These are phyloP conservation scores for Bombus superbus DNA, from an alignment of 1,140 invertebrate genomes.

Conservation along the genomic window DNA sequence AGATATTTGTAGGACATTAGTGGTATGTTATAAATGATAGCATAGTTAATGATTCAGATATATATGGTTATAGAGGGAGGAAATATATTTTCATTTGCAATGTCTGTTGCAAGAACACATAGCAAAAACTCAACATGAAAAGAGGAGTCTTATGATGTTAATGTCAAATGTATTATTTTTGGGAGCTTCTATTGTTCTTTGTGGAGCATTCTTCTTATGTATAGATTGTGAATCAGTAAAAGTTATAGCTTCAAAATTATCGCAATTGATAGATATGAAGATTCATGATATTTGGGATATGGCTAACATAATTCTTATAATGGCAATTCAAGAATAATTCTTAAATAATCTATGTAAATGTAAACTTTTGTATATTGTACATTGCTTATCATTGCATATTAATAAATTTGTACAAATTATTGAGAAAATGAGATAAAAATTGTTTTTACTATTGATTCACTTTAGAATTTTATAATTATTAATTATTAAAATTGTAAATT, in stretches of 20 bases:
- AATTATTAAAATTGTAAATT: background rate
- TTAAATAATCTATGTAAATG: background rate
- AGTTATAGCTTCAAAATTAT: conserved; percentile 47
- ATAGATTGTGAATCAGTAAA: background rate
- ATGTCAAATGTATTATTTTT: conserved; percentile 50
- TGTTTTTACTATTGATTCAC: background rate
- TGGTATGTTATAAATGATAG: background rate
- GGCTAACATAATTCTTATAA: conserved; percentile 48
- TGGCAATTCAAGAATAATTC: conserved; percentile 46
- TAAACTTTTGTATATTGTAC: background rate
- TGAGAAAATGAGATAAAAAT: background rate
- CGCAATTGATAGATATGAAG: conserved; percentile 40
- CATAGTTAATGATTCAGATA: background rate
- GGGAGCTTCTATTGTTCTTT: conserved; percentile 51
- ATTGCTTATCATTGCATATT: background rate
- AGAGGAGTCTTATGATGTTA: conserved; percentile 30
- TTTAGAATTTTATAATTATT: background rate
- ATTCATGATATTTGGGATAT: conserved; percentile 42
- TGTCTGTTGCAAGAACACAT: background rate
- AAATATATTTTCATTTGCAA: conserved; percentile 42
- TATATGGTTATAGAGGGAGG: conserved; percentile 46
- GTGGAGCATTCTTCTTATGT: conserved; percentile 43
- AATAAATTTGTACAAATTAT: background rate
- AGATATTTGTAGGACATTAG: background rate
- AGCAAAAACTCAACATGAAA: background rate